phyloP scores from a whole-genome alignment of 2,888 invertebrate species.

The Charanyca ferruginea region DNA sequence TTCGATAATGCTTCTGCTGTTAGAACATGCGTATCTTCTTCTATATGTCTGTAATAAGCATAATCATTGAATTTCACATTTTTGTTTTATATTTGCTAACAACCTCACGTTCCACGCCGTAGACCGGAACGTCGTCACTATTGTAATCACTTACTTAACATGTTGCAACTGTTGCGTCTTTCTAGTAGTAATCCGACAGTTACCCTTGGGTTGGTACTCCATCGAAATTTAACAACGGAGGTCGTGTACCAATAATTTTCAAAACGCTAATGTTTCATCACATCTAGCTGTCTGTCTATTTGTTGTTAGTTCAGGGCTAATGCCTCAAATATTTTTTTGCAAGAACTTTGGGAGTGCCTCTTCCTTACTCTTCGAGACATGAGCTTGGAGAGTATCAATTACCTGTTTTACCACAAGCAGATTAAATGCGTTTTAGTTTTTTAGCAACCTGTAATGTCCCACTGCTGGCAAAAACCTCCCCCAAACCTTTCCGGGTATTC shows the following conservation, averaged over 20 bases:
- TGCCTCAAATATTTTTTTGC: neutral
- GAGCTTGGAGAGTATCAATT: too few species aligned
- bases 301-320: neutral
- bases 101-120: conserved; percentile 34
- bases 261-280: conserved; percentile 12
- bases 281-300: neutral
- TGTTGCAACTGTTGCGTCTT: conserved; percentile 35
- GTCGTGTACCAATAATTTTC: conserved; percentile 8
- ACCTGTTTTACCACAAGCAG: neutral
- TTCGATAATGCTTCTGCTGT: conserved; percentile 92
- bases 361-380: too few species aligned
- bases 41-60: conserved; percentile 92
- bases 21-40: conserved; percentile 94
- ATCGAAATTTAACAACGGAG: conserved; percentile 29
- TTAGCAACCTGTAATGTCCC: too few species aligned
- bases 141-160: conserved; percentile 35
- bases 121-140: conserved; percentile 37
- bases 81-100: conserved; percentile 26
- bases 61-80: conserved; percentile 18
- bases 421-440: neutral
- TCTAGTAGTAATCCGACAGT: conserved; percentile 25
- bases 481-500: too few species aligned
- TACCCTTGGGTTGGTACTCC: conserved; percentile 16
- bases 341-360: too few species aligned
- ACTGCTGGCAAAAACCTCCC: too few species aligned